Base-by-base conservation (phyloP, 92 coral and sea anemone genomes). In the Nematostella vectensis region DNA sequence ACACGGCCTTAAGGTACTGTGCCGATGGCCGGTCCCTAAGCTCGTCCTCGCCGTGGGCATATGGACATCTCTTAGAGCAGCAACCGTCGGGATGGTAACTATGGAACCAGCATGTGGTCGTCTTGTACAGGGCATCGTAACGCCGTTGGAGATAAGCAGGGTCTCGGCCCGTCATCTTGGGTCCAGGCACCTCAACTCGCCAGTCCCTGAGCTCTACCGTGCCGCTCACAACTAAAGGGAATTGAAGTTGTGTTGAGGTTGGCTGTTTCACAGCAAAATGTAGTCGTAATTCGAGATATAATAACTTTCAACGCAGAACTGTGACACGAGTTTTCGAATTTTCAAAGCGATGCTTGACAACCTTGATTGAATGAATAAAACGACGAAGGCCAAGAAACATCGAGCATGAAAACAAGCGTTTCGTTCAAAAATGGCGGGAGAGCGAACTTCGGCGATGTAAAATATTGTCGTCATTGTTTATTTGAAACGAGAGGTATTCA, bases 21-120 rank as follows among this genome's bases (percentile, higher is more conserved):
- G 47, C 45, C 10, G 88, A 23, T 24, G 94, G 94, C 50, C 81
- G 70, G 25, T 75, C 88, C 36, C 78, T 59, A 2, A 75, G 70
- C 19, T 85, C 94, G 47, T 58, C 55, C 20, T 30, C 33, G 48
- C 78, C 65, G 40, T 89, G 96, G 15, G 96, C 96, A 62, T 57
- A 84, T 4, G 83, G 67, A 40, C 96, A 89, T 51, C 74, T 62
- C 26, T 80, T 78, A 8, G 65, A 39, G 11, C 62, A 25, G 25
- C 96, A 89, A 16, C 96, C 96, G 53, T 89, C 89, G 2, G 96
- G 96, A 62, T 89, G 96, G 53, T 72, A 67, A 26, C 31, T 17
- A 59, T 76, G 54, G 55, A 89, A 89, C 96, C 96, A 89, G 51
- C 96, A 89, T 44, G 52, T 43, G 15, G 88, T 74, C 4, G 96